Evolutionary conservation across 2,113 vertebrate species (phyloP).

Genomic region (Melanocharis versteri): DNA sequence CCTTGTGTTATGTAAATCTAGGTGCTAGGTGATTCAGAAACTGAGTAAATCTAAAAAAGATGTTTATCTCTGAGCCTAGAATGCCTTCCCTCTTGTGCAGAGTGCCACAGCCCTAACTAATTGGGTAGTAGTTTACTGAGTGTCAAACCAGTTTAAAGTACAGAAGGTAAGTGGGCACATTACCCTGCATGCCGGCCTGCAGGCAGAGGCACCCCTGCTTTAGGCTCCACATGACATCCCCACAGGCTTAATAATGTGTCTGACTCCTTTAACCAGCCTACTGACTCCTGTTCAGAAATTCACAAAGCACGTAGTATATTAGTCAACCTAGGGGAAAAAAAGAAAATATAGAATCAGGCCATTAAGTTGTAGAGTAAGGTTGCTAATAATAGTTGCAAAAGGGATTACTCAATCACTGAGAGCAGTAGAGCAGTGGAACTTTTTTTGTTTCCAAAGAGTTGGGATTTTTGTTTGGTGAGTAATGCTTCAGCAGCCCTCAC

Average conservation of each 20-base stretch:
- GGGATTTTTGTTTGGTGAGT: not conserved
- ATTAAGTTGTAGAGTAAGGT: not conserved
- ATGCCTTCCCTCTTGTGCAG: not conserved
- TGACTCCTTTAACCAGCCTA: not conserved
- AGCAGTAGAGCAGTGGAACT: not conserved
- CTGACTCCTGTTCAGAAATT: not conserved
- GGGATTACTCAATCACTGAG: not conserved
- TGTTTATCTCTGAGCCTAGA: not conserved
- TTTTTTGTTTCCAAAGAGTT: not conserved
- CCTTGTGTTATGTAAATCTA: not conserved
- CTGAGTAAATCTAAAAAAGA: not conserved
- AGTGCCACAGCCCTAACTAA: not conserved
- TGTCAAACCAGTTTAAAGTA: not conserved
- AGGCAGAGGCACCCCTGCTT: not conserved
- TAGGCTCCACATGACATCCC: not conserved
- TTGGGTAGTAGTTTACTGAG: not conserved
- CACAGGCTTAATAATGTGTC: not conserved
- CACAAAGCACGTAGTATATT: not conserved
- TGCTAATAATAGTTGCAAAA: not conserved
- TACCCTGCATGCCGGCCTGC: fast-evolving
- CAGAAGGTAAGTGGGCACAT: not conserved
- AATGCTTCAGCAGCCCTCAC: not conserved
- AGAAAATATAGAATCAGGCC: not conserved
- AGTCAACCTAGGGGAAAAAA: not conserved
- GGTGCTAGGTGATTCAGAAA: not conserved